These are phyloP conservation scores for Daktulosphaira vitifoliae DNA, from an alignment of 1,140 invertebrate species.

Conservation along the genomic window DNA sequence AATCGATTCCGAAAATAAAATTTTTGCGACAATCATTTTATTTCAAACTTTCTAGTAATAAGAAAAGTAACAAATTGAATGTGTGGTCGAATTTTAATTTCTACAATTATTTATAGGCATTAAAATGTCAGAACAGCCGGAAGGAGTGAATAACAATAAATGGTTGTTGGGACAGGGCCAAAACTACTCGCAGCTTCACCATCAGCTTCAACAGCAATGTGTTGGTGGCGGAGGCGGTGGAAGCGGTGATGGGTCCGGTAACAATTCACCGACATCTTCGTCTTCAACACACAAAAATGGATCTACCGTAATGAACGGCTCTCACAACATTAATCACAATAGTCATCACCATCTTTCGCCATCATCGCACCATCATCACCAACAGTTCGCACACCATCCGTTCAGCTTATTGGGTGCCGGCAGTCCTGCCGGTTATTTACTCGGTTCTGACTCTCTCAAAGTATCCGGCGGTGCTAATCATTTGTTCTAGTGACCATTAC, in stretches of 20 bases:
- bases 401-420: conserved; percentile 35
- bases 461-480: background rate
- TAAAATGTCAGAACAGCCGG: conserved; percentile 24
- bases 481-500: no score
- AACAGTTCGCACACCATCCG: conserved; percentile 29
- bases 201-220: background rate
- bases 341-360: conserved; percentile 20
- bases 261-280: conserved; percentile 4
- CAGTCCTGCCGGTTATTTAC: conserved; percentile 30
- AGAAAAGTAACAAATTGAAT: no score
- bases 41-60: no score
- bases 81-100: no score
- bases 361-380: conserved; percentile 36
- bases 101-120: background rate
- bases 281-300: conserved; percentile 11
- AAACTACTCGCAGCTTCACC: conserved; percentile 19
- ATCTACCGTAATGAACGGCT: background rate
- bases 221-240: conserved; percentile 5
- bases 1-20: no score
- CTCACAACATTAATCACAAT: conserved; percentile 19
- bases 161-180: conserved; percentile 26
- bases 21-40: no score
- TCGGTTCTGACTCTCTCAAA: conserved; percentile 26
- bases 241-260: background rate
- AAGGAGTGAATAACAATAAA: conserved; percentile 29